Evolutionary conservation across 2,113 vertebrate genomes (phyloP).

Genomic region (Melanostigma gelatinosum): DNA sequence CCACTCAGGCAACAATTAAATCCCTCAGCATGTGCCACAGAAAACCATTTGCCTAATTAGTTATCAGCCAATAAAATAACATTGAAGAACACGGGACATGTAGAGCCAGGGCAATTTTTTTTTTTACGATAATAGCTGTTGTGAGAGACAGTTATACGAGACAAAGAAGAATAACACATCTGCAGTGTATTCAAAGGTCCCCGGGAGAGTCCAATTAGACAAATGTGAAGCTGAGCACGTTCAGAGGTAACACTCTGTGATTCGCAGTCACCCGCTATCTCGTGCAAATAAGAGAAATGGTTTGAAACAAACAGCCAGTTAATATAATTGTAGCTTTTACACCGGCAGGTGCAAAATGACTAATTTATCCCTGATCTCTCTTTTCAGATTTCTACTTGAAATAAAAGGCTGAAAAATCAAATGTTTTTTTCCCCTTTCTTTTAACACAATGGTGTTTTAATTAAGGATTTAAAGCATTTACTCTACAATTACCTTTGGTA

Average conservation of each 20-base stretch:
- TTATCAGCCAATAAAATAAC: constrained; percentile 51
- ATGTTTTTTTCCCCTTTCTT: not conserved
- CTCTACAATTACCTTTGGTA: not conserved
- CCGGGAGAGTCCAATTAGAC: constrained; percentile 69
- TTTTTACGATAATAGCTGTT: constrained; percentile 32
- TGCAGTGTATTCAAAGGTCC: constrained; percentile 52
- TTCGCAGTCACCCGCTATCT: constrained; percentile 38
- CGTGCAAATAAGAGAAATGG: constrained; percentile 44
- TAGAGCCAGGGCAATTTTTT: constrained; percentile 9
- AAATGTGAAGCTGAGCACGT: constrained; percentile 48
- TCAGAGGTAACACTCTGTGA: constrained; percentile 49
- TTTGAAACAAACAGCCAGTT: constrained; percentile 64
- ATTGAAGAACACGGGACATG: constrained; percentile 22
- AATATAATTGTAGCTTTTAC: constrained; percentile 66
- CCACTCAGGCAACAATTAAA: constrained; percentile 60
- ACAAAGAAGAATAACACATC: constrained; percentile 47
- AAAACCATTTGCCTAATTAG: constrained; percentile 65
- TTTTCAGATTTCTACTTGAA: not conserved
- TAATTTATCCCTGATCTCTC: constrained; percentile 23
- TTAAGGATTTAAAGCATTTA: constrained; percentile 8
- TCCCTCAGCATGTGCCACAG: constrained; percentile 56
- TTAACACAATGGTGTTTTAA: not conserved
- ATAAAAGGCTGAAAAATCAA: not conserved
- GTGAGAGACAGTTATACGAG: constrained; percentile 41
- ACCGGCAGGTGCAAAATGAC: constrained; percentile 35